Evolutionary conservation across 2,888 invertebrate genomes (phyloP), one percentile per base, ranked within the genome.

Genomic region (Amphipyra berbera): DNA sequence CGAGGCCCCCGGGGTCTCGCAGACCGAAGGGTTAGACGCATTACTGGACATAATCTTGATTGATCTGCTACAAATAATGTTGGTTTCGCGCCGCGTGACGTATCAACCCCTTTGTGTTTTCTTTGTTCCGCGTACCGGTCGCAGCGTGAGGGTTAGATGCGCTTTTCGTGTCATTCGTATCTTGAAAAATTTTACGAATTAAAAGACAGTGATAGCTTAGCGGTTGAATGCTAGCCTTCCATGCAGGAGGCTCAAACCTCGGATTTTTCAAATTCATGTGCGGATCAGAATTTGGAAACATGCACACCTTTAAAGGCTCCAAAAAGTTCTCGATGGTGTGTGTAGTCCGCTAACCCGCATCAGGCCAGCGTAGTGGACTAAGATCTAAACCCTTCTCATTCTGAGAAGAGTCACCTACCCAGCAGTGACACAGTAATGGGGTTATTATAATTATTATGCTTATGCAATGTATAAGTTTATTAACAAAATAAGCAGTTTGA

Each of bases 21-120:
- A 77, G 79, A 79, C 73, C 76, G 82, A 90, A 91, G 93, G 93
- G 93, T 91, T 91, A 85, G 77, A 70, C 74, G 87, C 83, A 89
- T 90, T 90, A 89, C 87, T 84, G 90, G 89, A 87, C 87, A 86
- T 93, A 93, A 94, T 94, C 94, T 94, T 94, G 94, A 94, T 94
- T 90, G 94, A 94, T 94, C 91, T 88, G 86, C 84, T 87, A 91
- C 94, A 92, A 94, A 94, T 92, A 92, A 91, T 86, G 85, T 86
- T 86, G 88, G 88, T 83, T 83, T 85, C 67, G 77, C 82, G 69
- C 84, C 74, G 85, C 85, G 86, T 84, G 78, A 78, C 80, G 78
- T 73, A 64, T 58, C 52, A 66, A 85, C 85, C 86, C n/a, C 83
- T 73, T 78, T 78, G 47, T 73, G 76, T 79, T 81, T 79, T 79